A percentile compares a stretch with the other conserved stretches of the same genome.
phyloP scores from a whole-genome alignment of 1,140 invertebrate genomes.

The Cyphomyrmex costatus region DNA sequence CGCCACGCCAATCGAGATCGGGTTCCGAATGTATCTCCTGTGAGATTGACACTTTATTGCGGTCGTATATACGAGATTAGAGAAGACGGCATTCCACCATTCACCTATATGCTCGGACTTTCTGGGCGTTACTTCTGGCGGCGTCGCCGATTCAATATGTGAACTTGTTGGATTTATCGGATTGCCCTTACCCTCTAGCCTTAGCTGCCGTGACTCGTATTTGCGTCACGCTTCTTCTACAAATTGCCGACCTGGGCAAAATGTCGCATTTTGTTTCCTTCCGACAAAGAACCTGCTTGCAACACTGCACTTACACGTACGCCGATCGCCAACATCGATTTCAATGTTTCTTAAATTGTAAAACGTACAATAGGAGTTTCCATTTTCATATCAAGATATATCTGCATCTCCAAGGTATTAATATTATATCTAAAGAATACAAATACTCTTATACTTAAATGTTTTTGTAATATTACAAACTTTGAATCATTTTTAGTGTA shows the following conservation, averaged over 20 bases:
- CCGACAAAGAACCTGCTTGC: constrained; percentile 9
- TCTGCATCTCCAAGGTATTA: neutral
- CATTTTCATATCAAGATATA: neutral
- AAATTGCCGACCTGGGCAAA: constrained; percentile 43
- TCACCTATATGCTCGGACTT: constrained; percentile 43
- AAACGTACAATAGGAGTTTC: neutral
- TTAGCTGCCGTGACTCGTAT: constrained; percentile 38
- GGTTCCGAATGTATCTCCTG: neutral
- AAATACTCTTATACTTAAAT: too few species aligned
- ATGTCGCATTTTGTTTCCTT: constrained; percentile 45
- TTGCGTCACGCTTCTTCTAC: constrained; percentile 58
- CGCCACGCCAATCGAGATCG: constrained; percentile 15
- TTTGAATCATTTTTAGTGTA: too few species aligned
- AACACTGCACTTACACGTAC: constrained; percentile 10
- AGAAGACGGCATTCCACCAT: constrained; percentile 49
- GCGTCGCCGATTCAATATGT: constrained; percentile 60
- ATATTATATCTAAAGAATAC: neutral
- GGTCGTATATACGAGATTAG: constrained; percentile 64
- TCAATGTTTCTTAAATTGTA: constrained; percentile 37
- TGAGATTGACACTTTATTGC: constrained; percentile 65
- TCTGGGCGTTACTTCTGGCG: constrained; percentile 30
- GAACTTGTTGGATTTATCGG: constrained; percentile 65
- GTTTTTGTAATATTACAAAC: too few species aligned
- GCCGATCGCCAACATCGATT: constrained; percentile 42
- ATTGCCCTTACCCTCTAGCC: constrained; percentile 10